These are phyloP conservation scores for Corapipo altera DNA, from an alignment of 2,113 vertebrate genomes.

Conservation along the genomic window DNA sequence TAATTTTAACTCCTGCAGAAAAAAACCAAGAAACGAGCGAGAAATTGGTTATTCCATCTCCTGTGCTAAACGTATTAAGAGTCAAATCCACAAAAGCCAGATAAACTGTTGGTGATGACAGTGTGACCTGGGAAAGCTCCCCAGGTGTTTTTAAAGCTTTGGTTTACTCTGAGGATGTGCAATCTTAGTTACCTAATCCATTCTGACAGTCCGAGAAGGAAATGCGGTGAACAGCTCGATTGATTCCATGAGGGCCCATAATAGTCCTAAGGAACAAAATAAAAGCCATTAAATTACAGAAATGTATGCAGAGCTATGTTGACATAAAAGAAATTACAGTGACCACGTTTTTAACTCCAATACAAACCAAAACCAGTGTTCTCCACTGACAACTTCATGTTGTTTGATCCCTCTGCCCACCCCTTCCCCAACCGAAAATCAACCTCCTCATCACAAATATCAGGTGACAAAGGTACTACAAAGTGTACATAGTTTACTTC, in stretches of 20 bases:
- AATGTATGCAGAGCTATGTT: not conserved
- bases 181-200: constrained; percentile 80
- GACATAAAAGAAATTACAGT: not conserved
- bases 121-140: not conserved
- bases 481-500: not conserved
- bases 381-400: not conserved
- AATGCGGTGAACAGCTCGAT: constrained; percentile 79
- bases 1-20: constrained; percentile 83
- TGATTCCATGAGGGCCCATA: constrained; percentile 86
- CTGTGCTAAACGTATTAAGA: not conserved
- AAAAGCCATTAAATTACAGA: not conserved
- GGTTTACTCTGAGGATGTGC: not conserved
- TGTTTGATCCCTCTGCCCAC: not conserved
- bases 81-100: not conserved
- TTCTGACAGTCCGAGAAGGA: constrained; percentile 83
- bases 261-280: constrained; percentile 76
- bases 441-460: not conserved
- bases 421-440: not conserved
- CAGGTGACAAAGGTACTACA: not conserved
- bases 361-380: not conserved
- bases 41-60: not conserved
- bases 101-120: not conserved
- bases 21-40: not conserved
- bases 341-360: not conserved
- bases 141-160: not conserved